These are phyloP conservation scores for Scleropages formosus DNA, from an alignment of 2,797 vertebrate genomes.

Conservation along the genomic window DNA sequence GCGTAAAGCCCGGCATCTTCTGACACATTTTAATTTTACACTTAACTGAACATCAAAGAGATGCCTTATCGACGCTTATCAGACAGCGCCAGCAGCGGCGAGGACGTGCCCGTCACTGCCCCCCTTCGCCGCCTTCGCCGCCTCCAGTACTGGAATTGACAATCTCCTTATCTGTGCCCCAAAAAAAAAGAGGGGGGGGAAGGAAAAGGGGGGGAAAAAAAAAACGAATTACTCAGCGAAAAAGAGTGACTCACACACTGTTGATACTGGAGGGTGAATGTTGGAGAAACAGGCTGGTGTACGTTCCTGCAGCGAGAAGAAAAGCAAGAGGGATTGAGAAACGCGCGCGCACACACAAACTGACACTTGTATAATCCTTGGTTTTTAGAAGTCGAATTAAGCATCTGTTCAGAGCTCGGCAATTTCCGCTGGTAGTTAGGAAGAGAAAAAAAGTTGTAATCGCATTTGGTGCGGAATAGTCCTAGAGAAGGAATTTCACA, in stretches of 20 bases:
- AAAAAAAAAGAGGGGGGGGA: slow-evolving; percentile 29
- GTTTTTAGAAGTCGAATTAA: slow-evolving; percentile 10
- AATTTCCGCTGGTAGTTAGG: neutral
- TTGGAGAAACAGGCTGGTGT: slow-evolving; percentile 29
- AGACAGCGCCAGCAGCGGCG: slow-evolving; percentile 43
- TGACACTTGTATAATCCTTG: slow-evolving; percentile 1
- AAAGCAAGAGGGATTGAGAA: neutral
- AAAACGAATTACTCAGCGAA: slow-evolving; percentile 48
- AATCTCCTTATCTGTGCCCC: slow-evolving; percentile 34
- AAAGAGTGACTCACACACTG: slow-evolving; percentile 46
- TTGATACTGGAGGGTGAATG: slow-evolving; percentile 48
- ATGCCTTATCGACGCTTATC: slow-evolving; percentile 53
- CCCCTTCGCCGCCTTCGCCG: slow-evolving; percentile 8
- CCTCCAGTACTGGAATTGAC: slow-evolving; percentile 26
- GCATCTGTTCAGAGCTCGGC: neutral
- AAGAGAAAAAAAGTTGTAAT: neutral
- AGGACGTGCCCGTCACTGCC: slow-evolving; percentile 30
- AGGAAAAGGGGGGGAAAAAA: too few relatives aligned
- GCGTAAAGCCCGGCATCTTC: slow-evolving; percentile 37
- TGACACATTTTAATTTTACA: slow-evolving; percentile 59
- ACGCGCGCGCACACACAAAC: neutral
- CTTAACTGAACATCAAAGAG: slow-evolving; percentile 60
- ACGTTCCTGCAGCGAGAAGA: slow-evolving; percentile 11
- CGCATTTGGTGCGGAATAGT: neutral
- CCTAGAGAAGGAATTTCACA: neutral